Base-by-base conservation (phyloP, 2,888 invertebrate species). In the Candidula unifasciata region DNA sequence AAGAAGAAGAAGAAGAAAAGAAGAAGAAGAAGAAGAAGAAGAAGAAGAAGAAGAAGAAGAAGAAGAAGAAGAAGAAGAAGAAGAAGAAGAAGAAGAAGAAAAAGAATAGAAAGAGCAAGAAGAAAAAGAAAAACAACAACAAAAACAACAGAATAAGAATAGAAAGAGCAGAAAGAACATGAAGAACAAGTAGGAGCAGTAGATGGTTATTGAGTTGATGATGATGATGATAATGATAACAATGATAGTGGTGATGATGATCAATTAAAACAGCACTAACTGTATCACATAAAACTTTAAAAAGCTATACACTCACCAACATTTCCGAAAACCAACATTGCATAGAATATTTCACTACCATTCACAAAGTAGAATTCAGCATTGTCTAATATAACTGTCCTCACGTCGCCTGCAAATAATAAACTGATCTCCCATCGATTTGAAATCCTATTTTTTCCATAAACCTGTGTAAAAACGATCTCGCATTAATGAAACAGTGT, bases 91-190 rank as follows among this genome's bases (percentile, higher is more conserved):
- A 76, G 16, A 35, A 80, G n/a, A 37, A 35, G 24, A 57, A 80
- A n/a, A 66, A 69, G 27, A 35, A 69, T n/a, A 80, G 69, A 21
- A 35, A 80, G 52, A 8, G 24, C 3, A 44, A 69, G 30, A 71
- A 33, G 2, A 35, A 21, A 3, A 27, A 16, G 21, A 77, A 44
- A 18, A 80, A 35, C 21, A 35, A 10, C 83, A 85, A 87, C 6
- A n/a, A 73, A 5, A n/a, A 73, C 6, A 27, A 73, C 6, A 44
- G 16, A 13, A 10, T 44, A 44, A 13, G 44, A 44, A 44, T 6
- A 44, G 44, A 44, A 44, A 44, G 44, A 44, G 16, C 5, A 44
- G 44, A 10, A 44, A 10, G 44, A 44, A 10, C 5, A 10, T 6
- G 44, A 10, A 44, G 44, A 10, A 44, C 5, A 10, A 44, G 44